Evolutionary conservation across 2,113 vertebrate genomes (phyloP).

Genomic region (Nestor notabilis): DNA sequence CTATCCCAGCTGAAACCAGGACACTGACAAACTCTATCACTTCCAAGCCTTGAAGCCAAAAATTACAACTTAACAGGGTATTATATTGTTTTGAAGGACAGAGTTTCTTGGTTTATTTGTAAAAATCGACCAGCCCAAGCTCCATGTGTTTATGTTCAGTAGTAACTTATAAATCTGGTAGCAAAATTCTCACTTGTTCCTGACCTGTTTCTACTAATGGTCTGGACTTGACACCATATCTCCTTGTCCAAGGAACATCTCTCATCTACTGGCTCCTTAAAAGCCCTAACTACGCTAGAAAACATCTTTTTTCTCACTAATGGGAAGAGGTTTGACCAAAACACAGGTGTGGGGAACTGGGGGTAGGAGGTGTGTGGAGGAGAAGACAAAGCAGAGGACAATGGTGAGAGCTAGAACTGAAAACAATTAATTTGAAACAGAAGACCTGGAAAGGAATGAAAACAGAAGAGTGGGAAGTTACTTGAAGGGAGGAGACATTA

Average conservation of each 20-base stretch:
- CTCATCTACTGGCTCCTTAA: not conserved
- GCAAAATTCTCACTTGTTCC: not conserved
- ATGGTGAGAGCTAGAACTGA: not conserved
- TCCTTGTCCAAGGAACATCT: not conserved
- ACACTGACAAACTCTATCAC: not conserved
- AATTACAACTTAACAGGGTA: not conserved
- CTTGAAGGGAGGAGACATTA: not conserved
- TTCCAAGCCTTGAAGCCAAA: not conserved
- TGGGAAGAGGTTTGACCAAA: not conserved
- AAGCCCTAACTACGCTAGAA: not conserved
- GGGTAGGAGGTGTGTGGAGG: not conserved
- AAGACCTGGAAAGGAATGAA: not conserved
- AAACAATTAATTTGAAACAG: not conserved
- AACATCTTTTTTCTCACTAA: not conserved
- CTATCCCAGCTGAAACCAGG: not conserved
- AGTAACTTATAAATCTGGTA: not conserved
- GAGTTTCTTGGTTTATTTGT: not conserved
- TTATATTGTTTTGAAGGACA: not conserved
- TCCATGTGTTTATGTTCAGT: not conserved
- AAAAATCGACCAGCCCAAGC: not conserved
- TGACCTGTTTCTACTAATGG: not conserved
- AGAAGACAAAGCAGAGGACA: not conserved
- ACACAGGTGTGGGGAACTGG: not conserved
- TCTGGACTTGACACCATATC: not conserved
- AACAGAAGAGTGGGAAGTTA: not conserved